Evolutionary conservation across 2,797 vertebrate genomes (phyloP).

Genomic region (Hypotaenidia okinawae): DNA sequence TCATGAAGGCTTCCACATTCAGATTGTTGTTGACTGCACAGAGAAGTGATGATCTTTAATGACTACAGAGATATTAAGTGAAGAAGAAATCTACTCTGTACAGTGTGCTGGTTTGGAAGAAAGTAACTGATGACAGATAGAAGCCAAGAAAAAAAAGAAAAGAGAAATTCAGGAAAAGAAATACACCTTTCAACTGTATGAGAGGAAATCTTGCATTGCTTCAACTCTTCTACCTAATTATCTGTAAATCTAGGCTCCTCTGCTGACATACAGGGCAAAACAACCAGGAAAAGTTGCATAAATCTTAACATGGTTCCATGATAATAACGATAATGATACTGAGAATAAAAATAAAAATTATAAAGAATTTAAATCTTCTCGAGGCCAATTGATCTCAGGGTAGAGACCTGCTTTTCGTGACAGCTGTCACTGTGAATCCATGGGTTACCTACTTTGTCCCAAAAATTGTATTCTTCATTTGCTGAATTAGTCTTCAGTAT

Average conservation of each 20-base stretch:
- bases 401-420: neutral
- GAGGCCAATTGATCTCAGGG: conserved; percentile 33
- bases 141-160: neutral
- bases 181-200: conserved; percentile 3
- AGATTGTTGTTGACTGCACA: neutral
- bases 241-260: conserved; percentile 3
- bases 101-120: neutral
- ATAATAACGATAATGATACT: conserved; percentile 2
- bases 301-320: neutral
- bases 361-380: conserved; percentile 54
- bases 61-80: neutral
- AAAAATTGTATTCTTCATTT: conserved; percentile 6
- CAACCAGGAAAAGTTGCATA: neutral
- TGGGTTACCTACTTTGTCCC: neutral
- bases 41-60: conserved; percentile 12
- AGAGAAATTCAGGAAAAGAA: neutral
- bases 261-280: neutral
- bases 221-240: conserved; percentile 54
- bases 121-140: neutral
- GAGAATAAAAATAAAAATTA: conserved; percentile 8
- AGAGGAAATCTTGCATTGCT: conserved; percentile 20
- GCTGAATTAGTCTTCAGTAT: neutral
- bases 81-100: conserved; percentile 5
- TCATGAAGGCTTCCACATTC: neutral
- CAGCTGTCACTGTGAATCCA: neutral